Conservation (phyloP, 2,888 invertebrate genomes). For the Drosophila mimica region DNA sequence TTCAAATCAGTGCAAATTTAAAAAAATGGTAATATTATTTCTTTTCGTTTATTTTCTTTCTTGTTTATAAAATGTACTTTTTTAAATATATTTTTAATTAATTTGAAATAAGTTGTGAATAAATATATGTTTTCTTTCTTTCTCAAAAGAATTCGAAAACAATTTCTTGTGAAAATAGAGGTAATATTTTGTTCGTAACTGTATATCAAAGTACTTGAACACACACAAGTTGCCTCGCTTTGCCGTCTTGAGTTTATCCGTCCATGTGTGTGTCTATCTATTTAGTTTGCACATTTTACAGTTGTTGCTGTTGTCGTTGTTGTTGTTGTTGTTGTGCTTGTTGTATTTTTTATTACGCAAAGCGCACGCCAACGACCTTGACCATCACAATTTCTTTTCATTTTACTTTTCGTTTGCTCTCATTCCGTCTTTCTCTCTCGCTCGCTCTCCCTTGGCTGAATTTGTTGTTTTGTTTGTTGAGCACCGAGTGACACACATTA, state of each 20-base stretch:
- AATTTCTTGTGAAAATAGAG: background rate
- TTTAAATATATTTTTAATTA: background rate
- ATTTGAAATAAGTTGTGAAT: background rate
- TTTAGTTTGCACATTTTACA: constrained; percentile 58
- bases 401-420: constrained; percentile 65
- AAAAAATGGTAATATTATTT: too few relatives aligned
- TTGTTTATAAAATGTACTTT: background rate
- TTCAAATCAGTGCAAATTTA: too few relatives aligned
- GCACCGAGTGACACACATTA: constrained; percentile 48
- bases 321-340: constrained; percentile 15
- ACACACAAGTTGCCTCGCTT: constrained; percentile 8
- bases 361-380: constrained; percentile 81
- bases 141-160: background rate
- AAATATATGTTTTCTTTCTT: background rate
- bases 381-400: constrained; percentile 83
- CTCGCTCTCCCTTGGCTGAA: constrained; percentile 10
- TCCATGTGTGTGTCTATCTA: constrained; percentile 38
- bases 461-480: constrained; percentile 22
- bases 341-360: constrained; percentile 65
- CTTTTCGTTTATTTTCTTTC: background rate
- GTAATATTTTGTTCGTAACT: background rate
- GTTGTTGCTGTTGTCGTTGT: constrained; percentile 13
- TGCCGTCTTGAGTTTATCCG: constrained; percentile 30
- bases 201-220: background rate
- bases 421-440: constrained; percentile 23